Evolutionary conservation across 53 echinoderm and acorn worm species (phyloP), one percentile per base, ranked within the genome.

Genomic region (Temnopleurus reevesii): DNA sequence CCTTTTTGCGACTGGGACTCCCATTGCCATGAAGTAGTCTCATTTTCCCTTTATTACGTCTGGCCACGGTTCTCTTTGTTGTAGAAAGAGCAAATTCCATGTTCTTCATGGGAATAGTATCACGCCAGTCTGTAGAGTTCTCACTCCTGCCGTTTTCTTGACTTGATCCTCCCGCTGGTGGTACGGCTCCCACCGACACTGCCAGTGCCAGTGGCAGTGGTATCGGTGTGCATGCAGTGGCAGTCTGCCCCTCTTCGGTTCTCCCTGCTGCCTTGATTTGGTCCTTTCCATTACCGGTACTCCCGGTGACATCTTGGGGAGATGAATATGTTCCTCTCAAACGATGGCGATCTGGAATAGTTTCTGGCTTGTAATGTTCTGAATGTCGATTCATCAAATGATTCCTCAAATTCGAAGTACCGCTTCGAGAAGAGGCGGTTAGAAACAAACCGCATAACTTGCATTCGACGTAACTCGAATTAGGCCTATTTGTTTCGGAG

Each of bases 401-500:
- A 44, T 87, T 87, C 46, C 88, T 43, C 65, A 87, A 51, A 55
- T 87, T 87, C 4, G 88, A 87, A 17, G 88, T 87, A n/a, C 88
- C 88, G 35, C 88, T 87, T 23, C 88, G 65, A n/a, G 66, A 66
- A 5, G 88, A 66, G 53, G 88, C 43, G 71, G 88, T 87, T 64
- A 87, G 88, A 49, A 21, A 71, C 25, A 66, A 87, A 66, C 88
- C 88, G 88, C 88, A 87, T 13, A 87, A 45, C 34, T 66, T 87
- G 88, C 88, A 87, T 29, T 45, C 27, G 4, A 87, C 41, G 71
- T 71, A 41, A n/a, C 8, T 71, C 43, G n/a, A 25, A n/a, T n/a
- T n/a, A n/a, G n/a, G n/a, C 17, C 7, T 86, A 59, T 41, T 45
- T 8, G 56, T 12, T n/a, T 86, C 43, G 26, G 58, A 55, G 15